Percentiles rank a stretch among this genome's conserved stretches.
Evolutionary conservation across 2,797 vertebrate genomes (phyloP).

Genomic region (Pangasius krempfi): DNA sequence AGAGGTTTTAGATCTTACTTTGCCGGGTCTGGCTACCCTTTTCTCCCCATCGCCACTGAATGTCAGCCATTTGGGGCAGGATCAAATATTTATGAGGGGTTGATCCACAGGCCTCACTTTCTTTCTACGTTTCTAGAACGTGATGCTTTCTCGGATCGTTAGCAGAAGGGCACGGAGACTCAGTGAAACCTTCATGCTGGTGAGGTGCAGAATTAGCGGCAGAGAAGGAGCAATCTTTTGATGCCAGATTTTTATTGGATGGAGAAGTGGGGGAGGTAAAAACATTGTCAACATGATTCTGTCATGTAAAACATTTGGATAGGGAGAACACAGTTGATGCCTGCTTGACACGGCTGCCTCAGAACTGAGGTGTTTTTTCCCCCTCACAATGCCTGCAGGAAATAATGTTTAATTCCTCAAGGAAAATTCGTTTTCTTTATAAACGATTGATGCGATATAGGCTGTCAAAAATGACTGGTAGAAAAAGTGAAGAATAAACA

Average conservation of each 20-base stretch:
- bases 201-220: slow-evolving; percentile 40
- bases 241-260: slow-evolving; percentile 35
- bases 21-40: slow-evolving; percentile 37
- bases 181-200: slow-evolving; percentile 43
- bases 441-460: slow-evolving; percentile 35
- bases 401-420: slow-evolving; percentile 39
- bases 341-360: slow-evolving; percentile 37
- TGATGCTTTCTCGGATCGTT: slow-evolving; percentile 28
- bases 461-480: slow-evolving; percentile 43
- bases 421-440: slow-evolving; percentile 31
- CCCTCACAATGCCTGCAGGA: slow-evolving; percentile 39
- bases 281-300: slow-evolving; percentile 47
- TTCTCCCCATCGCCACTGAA: slow-evolving; percentile 52
- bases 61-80: slow-evolving; percentile 61
- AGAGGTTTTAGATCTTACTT: slow-evolving; percentile 44
- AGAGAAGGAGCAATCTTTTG: slow-evolving; percentile 37
- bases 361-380: not conserved
- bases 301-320: slow-evolving; percentile 53
- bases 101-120: slow-evolving; percentile 24
- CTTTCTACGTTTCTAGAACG: slow-evolving; percentile 10
- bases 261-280: slow-evolving; percentile 17
- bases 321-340: slow-evolving; percentile 28
- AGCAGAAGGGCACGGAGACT: slow-evolving; percentile 2
- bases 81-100: slow-evolving; percentile 69
- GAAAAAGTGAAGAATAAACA: slow-evolving; percentile 18